Evolutionary conservation across 2,797 vertebrate genomes (phyloP).

Genomic region (Amniataba percoides): DNA sequence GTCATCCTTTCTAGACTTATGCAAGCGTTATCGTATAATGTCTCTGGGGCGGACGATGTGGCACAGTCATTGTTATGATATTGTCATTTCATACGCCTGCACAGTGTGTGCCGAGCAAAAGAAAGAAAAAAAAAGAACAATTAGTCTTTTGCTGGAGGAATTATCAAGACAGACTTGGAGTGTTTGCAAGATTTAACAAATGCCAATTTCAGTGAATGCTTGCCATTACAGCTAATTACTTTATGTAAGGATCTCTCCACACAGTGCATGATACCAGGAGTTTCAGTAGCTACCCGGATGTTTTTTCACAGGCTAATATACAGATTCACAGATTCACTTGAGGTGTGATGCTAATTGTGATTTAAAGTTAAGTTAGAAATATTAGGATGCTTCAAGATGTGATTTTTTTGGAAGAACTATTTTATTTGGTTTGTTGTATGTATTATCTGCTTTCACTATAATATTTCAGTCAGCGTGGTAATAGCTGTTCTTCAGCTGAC

Average conservation of each 20-base stretch:
- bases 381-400: background rate
- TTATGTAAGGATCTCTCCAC: background rate
- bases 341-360: background rate
- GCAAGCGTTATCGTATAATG: background rate
- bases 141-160: conserved; percentile 9
- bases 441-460: background rate
- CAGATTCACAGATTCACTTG: background rate
- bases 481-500: background rate
- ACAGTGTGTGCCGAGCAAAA: background rate
- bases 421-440: background rate
- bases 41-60: background rate
- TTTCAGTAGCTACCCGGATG: background rate
- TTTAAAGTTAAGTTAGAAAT: background rate
- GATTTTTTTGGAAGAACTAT: background rate
- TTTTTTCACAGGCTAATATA: background rate
- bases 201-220: background rate
- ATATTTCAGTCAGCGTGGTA: background rate
- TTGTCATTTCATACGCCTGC: background rate
- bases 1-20: background rate
- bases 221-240: background rate
- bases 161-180: background rate
- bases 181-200: conserved; percentile 18
- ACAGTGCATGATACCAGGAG: background rate
- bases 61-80: background rate
- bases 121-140: conserved; percentile 11